A percentile compares a stretch with the other conserved stretches of the same genome.
Evolutionary conservation across 2,113 vertebrate genomes (phyloP).

Genomic region (Promerops cafer): DNA sequence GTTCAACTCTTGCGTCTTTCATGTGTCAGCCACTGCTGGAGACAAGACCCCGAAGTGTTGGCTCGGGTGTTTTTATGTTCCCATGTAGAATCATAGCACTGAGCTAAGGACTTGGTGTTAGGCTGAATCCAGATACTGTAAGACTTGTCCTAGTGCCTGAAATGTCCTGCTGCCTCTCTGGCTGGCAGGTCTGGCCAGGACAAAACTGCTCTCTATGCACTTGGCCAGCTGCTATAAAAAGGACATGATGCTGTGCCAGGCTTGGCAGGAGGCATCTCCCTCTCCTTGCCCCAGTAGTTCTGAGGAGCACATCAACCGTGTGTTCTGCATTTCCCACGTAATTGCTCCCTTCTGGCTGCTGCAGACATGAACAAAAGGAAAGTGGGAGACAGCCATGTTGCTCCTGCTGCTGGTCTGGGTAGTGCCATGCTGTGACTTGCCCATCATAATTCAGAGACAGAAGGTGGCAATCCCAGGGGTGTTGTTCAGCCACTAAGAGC

Average conservation of each 20-base stretch:
- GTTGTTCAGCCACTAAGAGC: not conserved
- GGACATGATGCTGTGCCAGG: not conserved
- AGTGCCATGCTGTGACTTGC: not conserved
- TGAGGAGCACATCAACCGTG: not conserved
- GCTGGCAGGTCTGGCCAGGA: not conserved
- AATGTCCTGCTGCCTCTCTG: not conserved
- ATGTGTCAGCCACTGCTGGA: not conserved
- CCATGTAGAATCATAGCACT: not conserved
- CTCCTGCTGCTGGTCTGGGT: not conserved
- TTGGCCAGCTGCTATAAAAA: not conserved
- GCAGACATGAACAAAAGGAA: not conserved
- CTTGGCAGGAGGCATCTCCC: not conserved
- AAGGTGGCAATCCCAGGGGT: not conserved
- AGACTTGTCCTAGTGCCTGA: not conserved
- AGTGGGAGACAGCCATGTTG: not conserved
- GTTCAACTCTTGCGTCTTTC: not conserved
- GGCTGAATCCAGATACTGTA: not conserved
- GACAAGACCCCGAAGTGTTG: not conserved
- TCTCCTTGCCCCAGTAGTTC: not conserved
- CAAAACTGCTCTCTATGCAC: not conserved
- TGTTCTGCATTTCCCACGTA: not conserved
- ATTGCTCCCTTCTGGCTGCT: not conserved
- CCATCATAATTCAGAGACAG: not conserved
- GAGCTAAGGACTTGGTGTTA: not conserved
- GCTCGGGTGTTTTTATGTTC: not conserved